phyloP scores from a whole-genome alignment of 2,797 vertebrate genomes.

The Melanotaenia maccullochi region DNA sequence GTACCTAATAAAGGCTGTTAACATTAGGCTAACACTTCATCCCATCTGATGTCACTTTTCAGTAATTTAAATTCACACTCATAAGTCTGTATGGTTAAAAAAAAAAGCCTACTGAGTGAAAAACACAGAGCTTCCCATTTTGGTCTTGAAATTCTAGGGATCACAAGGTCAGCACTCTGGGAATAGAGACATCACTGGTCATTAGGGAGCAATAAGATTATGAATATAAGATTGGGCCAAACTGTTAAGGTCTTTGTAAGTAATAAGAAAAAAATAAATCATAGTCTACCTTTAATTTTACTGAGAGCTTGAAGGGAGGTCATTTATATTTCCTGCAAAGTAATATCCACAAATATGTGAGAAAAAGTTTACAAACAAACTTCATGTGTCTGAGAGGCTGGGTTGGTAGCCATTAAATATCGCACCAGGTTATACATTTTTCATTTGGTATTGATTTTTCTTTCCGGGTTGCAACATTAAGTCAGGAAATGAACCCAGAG shows the following conservation, averaged over 20 bases:
- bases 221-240: background rate
- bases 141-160: too few species aligned
- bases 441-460: slow-evolving; percentile 26
- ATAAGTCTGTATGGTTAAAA: slow-evolving; percentile 79
- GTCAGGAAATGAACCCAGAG: slow-evolving; percentile 3
- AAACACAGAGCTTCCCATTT: slow-evolving; percentile 45
- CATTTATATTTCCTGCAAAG: too few species aligned
- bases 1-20: slow-evolving; percentile 64
- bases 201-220: background rate
- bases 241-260: background rate
- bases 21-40: slow-evolving; percentile 69
- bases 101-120: slow-evolving; percentile 76
- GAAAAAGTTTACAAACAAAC: background rate
- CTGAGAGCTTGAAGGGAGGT: background rate
- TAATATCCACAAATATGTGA: background rate
- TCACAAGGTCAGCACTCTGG: background rate
- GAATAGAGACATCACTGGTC: background rate
- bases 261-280: too few species aligned
- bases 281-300: background rate
- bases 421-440: slow-evolving; percentile 19
- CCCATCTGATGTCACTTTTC: slow-evolving; percentile 74
- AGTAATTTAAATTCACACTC: slow-evolving; percentile 75
- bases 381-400: background rate
- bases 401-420: background rate
- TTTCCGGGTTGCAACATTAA: slow-evolving; percentile 3